These are phyloP conservation scores for Scaptomyza reducta DNA, from an alignment of 2,888 invertebrate species.

Conservation along the genomic window DNA sequence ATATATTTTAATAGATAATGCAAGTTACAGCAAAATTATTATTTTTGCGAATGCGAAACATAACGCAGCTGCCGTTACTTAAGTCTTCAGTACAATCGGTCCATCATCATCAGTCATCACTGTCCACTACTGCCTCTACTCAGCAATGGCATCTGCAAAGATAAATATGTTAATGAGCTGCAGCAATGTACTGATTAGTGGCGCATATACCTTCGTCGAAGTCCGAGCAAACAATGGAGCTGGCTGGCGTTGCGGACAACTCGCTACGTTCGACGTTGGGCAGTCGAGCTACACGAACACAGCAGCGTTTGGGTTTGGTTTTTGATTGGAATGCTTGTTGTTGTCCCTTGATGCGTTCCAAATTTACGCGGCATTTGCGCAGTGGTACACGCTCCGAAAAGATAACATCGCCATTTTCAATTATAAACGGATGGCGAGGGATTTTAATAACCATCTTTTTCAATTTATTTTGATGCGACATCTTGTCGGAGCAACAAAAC, in stretches of 20 bases:
- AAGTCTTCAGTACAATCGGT: neutral
- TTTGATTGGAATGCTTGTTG: conserved; percentile 38
- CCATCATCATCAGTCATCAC: neutral
- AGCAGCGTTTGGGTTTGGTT: conserved; percentile 61
- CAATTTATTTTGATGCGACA: conserved; percentile 58
- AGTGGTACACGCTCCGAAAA: conserved; percentile 51
- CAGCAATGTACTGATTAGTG: neutral
- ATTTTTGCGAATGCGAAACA: conserved; percentile 5
- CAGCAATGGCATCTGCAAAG: conserved; percentile 23
- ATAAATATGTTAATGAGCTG: neutral
- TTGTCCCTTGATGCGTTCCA: conserved; percentile 56
- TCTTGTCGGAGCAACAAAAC: neutral
- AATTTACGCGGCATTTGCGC: conserved; percentile 73
- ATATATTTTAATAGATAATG: conserved; percentile 19
- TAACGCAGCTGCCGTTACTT: neutral
- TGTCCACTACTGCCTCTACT: conserved; percentile 18
- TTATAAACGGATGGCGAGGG: conserved; percentile 64
- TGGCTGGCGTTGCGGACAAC: conserved; percentile 66
- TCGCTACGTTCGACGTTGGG: conserved; percentile 70
- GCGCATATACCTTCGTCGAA: conserved; percentile 35
- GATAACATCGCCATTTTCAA: conserved; percentile 24
- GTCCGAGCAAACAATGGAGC: conserved; percentile 67
- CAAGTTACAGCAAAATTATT: conserved; percentile 7
- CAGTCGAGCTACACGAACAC: conserved; percentile 72
- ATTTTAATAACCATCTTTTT: conserved; percentile 71